Base-by-base conservation (phyloP, 2,888 invertebrate species). In the Tetheella fluctuosa region DNA sequence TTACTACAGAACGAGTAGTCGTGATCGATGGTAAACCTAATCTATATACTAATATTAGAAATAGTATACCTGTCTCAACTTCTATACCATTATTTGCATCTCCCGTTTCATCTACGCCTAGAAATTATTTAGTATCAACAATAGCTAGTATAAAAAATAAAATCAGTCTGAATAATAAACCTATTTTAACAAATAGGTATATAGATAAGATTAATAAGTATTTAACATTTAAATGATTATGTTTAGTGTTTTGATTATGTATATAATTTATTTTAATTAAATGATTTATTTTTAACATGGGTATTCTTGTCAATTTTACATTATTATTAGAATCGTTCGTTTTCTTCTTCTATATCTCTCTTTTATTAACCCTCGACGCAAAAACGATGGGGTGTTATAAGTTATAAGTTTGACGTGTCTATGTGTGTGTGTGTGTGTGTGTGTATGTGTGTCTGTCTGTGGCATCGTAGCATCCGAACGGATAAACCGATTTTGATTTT, bases 201-300 rank as follows among this genome's bases (percentile, higher is more conserved):
- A 84, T 92, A 30, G 81, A 86, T 65, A 88, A 84, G 62, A 89
- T 92, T 37, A 90, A 90, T 71, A 90, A 88, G 67, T 93, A 93
- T 81, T 81, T 93, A 64, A 80, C 73, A 54, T 91, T 83, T 70
- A 82, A 80, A 63, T 77, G 68, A 72, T 56, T 61, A 58, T n/a
- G 59, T 59, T 37, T 64, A 60, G 52, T 56, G 23, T 55, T 30
- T 42, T 15, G 12, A 6, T 39, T 17, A 53, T 74, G 68, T 73
- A 72, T 63, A 66, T 75, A 70, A 67, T 64, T 62, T 68, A 66
- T 65, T 64, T 61, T 62, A 63, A 58, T 60, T 60, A 53, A 48
- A 48, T 52, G 59, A n/a, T 1, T 57, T 37, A 53, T 54, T 59
- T 57, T 25, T 58, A 42, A 57, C 52, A 42, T 30, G 10, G 23